Conservation (phyloP, 2,888 invertebrate genomes). For the Oligia strigilis region DNA sequence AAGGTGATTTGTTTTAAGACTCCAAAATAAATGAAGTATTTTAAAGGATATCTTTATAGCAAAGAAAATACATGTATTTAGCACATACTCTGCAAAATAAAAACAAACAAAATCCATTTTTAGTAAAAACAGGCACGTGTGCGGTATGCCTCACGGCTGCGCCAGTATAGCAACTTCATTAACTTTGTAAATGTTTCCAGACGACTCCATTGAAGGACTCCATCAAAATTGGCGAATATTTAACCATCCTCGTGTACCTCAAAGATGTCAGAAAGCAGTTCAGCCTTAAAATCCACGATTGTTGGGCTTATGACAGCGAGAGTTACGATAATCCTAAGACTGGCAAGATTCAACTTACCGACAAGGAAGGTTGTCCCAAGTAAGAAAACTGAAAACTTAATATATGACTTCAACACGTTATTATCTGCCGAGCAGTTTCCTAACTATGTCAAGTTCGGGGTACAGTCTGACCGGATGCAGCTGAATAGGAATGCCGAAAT, state of each 20-base stretch:
- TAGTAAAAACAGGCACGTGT: not conserved
- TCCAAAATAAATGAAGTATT: not conserved
- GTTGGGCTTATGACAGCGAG: conserved; percentile 93
- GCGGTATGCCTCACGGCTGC: not conserved
- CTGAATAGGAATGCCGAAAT: no score
- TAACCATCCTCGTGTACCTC: conserved; percentile 93
- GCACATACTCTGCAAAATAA: not conserved
- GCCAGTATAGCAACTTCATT: not conserved
- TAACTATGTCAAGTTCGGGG: no score
- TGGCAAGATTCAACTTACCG: conserved; percentile 92
- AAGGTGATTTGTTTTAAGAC: not conserved
- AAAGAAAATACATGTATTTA: not conserved
- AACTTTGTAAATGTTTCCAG: conserved; percentile 75
- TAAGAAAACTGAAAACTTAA: conserved; percentile 75
- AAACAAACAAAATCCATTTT: not conserved
- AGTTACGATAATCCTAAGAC: conserved; percentile 91
- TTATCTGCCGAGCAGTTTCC: not conserved
- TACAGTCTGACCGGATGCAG: not conserved
- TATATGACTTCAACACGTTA: not conserved
- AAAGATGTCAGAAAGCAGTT: conserved; percentile 92
- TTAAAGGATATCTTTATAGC: not conserved
- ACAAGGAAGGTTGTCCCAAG: conserved; percentile 92
- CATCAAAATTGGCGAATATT: conserved; percentile 93
- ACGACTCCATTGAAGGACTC: conserved; percentile 91
- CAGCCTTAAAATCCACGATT: conserved; percentile 93